phyloP scores from a whole-genome alignment of 2,888 invertebrate species.

The Drosophila birchii region DNA sequence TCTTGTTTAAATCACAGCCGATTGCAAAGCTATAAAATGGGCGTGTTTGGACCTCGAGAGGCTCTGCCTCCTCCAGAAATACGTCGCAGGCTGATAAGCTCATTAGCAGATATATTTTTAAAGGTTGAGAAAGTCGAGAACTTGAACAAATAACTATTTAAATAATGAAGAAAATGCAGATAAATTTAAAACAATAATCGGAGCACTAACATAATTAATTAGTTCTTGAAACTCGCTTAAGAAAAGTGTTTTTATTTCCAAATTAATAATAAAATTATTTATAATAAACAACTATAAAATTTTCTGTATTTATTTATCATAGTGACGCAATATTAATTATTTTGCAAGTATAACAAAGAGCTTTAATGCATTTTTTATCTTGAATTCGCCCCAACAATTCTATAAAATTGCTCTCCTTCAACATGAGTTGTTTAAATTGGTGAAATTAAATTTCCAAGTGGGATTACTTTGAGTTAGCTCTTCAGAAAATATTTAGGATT shows the following conservation, averaged over 20 bases:
- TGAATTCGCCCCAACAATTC: neutral
- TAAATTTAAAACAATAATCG: too few species aligned
- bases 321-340: neutral
- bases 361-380: neutral
- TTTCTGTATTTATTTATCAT: neutral
- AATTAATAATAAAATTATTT: too few species aligned
- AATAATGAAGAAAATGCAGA: too few species aligned
- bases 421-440: neutral
- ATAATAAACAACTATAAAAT: neutral
- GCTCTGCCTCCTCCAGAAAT: slow-evolving; percentile 2
- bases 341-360: neutral
- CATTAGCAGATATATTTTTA: neutral
- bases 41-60: slow-evolving; percentile 2
- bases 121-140: too few species aligned
- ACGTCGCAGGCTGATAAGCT: neutral
- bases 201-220: too few species aligned
- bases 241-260: too few species aligned
- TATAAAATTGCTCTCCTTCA: neutral
- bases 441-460: slow-evolving; percentile 1
- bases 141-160: neutral
- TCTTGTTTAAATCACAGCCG: slow-evolving; percentile 3
- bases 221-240: too few species aligned
- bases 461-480: neutral
- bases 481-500: neutral
- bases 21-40: slow-evolving; percentile 6